Base-by-base conservation (phyloP, 1,140 invertebrate species). In the Drosophila jambulina region DNA sequence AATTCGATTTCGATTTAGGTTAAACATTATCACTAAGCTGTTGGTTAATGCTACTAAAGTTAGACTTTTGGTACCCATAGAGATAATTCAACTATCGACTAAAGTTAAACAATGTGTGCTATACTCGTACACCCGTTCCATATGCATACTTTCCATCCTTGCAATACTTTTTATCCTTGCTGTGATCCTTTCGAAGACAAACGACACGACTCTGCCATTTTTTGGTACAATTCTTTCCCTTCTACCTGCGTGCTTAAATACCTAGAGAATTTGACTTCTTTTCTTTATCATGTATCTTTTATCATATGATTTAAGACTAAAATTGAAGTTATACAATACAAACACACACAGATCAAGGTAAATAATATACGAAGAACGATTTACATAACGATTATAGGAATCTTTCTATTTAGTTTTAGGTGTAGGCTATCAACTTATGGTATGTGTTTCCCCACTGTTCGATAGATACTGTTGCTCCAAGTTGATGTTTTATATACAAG, bases 201-300 rank as follows among this genome's bases (percentile, higher is more conserved):
- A 71, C 29, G 49, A 70, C 45, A 85, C 68, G 65, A 82, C 63
- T 78, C 58, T 70, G 64, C 58, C 65, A 19, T 51, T 68, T 75
- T 88, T 90, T 90, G 85, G 85, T 90, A 90, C 71, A 85, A 51
- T 56, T 80, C 27, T 74, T 61, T 61, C 27, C 57, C 74, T 67
- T 74, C 74, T 77, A 61, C 25, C 36, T 61, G 69, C 21, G 56
- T 78, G 74, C 85, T 90, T 88, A 90, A 71, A 59, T 49, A 49
- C 67, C 86, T 90, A 90, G 57, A 79, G 82, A 90, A 90, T 90
- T 90, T 90, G 85, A 90, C 85, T 90, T 88, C 80, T 81, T 90
- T 90, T 54, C 85, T 78, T 83, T 69, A n/a, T n/a, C n/a, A n/a
- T n/a, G n/a, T n/a, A 78, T 56, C 75, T 65, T 49, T 36, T 36